Conservation (phyloP, 92 coral and sea anemone genomes). For the Zoanthus gigantus region DNA sequence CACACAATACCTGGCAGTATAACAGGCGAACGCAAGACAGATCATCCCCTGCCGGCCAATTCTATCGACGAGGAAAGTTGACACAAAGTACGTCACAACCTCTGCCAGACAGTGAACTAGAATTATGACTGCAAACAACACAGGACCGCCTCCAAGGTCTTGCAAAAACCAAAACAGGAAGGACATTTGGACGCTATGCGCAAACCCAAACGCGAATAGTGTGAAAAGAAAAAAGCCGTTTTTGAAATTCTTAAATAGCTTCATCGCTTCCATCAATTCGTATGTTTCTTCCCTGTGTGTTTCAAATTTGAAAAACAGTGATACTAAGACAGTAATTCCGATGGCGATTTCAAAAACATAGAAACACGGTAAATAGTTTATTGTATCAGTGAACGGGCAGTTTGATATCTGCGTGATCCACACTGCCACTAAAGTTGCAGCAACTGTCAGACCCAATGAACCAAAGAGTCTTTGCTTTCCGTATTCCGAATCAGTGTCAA, state of each 20-base stretch:
- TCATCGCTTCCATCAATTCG: constrained; percentile 67
- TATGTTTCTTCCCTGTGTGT: constrained; percentile 33
- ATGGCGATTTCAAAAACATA: constrained; percentile 82
- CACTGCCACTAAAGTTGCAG: constrained; percentile 78
- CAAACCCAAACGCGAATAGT: constrained; percentile 70
- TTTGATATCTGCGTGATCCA: constrained; percentile 67
- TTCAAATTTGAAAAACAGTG: constrained; percentile 76
- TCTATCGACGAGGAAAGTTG: constrained; percentile 64
- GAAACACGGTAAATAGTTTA: constrained; percentile 82
- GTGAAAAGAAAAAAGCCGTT: constrained; percentile 83
- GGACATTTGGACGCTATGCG: constrained; percentile 80
- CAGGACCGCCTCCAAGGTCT: constrained; percentile 87
- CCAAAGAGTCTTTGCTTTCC: constrained; percentile 88
- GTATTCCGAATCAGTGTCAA: constrained; percentile 78
- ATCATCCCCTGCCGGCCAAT: constrained; percentile 83
- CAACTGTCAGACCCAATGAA: constrained; percentile 75
- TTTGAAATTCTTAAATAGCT: constrained; percentile 72
- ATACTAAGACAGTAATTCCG: constrained; percentile 77
- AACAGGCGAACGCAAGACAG: constrained; percentile 83
- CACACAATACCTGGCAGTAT: constrained; percentile 68
- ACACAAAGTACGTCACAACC: constrained; percentile 74
- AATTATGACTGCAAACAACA: constrained; percentile 73
- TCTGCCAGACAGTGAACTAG: constrained; percentile 80
- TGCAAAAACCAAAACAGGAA: constrained; percentile 90
- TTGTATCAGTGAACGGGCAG: constrained; percentile 83